phyloP scores from a whole-genome alignment of 1,140 invertebrate genomes.

The Drosophila sp. region DNA sequence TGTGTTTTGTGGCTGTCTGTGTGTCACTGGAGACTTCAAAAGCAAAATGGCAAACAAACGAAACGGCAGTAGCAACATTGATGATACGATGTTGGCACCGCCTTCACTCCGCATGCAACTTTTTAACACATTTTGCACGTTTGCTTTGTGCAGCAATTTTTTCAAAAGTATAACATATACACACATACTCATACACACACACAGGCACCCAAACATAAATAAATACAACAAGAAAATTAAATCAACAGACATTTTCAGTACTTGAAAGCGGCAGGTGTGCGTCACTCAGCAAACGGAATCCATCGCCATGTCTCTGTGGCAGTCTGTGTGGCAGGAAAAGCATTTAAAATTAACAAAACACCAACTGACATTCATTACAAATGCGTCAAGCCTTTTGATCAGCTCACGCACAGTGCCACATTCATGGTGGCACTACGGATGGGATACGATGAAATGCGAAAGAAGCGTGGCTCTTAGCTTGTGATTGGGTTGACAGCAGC shows the following conservation, averaged over 20 bases:
- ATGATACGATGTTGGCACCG: conserved; percentile 20
- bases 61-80: conserved; percentile 45
- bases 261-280: conserved; percentile 50
- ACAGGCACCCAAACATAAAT: conserved; percentile 17
- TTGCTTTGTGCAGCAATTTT: conserved; percentile 66
- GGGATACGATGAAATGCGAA: neutral
- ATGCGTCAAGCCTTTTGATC: conserved; percentile 65
- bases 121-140: conserved; percentile 66
- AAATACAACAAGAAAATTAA: conserved; percentile 56
- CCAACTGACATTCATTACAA: conserved; percentile 57
- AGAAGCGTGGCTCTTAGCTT: neutral
- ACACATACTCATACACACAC: conserved; percentile 19
- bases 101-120: conserved; percentile 59
- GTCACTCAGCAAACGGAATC: conserved; percentile 6
- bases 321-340: conserved; percentile 26
- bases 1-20: conserved; percentile 14
- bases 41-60: conserved; percentile 65
- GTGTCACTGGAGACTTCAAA: conserved; percentile 63
- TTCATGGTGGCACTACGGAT: too few relatives aligned
- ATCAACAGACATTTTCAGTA: conserved; percentile 48
- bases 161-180: conserved; percentile 33
- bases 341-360: conserved; percentile 69
- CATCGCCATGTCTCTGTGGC: conserved; percentile 3
- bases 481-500: conserved; percentile 20
- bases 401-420: conserved; percentile 34